Evolutionary conservation across 2,888 invertebrate species (phyloP), one percentile per base, ranked within the genome.

Genomic region (Caenorhabditis sp.): DNA sequence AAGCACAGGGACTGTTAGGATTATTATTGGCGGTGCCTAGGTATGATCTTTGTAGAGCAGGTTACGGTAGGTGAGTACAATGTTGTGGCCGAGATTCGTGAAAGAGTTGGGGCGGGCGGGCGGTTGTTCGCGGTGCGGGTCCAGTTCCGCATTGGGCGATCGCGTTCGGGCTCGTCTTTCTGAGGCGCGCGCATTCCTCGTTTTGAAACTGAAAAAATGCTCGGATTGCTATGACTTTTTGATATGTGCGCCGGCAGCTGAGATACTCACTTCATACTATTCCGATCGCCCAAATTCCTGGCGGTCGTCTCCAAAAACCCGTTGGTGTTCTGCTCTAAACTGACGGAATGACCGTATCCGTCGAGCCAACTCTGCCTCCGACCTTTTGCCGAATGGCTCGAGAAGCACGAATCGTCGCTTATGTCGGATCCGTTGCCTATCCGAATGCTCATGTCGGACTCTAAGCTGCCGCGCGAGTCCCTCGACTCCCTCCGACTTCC

Each of bases 341-440:
- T 79, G 15, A 79, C 75, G 15, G 75, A 78, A 65, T 80, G 80
- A 0, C 65, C 73, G 53, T 87, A 87, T 30, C 82, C 82, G 24
- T 88, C 88, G 24, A 88, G 76, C 88, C 88, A 88, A 15, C 85
- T 86, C 66, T 88, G 87, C 20, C 88, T 55, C 41, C 88, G 41
- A 9, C 79, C 84, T 32, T 78, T 68, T 22, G 82, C 78, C 5
- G 82, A 82, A 39, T 72, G 61, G 35, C 83, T 80, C 27, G 79
- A 79, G 39, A 82, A 82, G 17, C 78, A 81, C 15, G 82, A 82
- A 63, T 83, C 83, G 45, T 83, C 83, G 8, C 82, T 82, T 13
- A 81, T 77, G 37, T 83, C 83, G 0, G 80, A 80, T 15, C 83
- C 83, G 43, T 81, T 81, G 20, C 78, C 81, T 26, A 88, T 86